A percentile compares a stretch with the other conserved stretches of the same genome.
Evolutionary conservation across 2,888 invertebrate species (phyloP).

Genomic region (Sicus ferrugineus): DNA sequence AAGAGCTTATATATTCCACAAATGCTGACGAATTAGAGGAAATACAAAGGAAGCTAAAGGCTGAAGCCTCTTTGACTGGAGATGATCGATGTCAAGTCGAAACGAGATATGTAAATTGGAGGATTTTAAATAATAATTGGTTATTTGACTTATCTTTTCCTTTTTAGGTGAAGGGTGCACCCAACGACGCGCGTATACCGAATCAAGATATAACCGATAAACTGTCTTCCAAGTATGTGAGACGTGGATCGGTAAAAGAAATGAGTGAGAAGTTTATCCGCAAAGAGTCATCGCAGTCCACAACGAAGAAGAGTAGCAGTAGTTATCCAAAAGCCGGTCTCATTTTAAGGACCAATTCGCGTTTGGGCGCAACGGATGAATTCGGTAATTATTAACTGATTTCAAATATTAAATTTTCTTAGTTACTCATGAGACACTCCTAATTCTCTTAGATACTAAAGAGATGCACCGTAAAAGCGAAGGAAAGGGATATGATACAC

Average conservation of each 20-base stretch:
- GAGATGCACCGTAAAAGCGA: background rate
- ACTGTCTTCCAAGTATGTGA: conserved; percentile 59
- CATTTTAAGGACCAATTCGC: conserved; percentile 71
- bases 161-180: background rate
- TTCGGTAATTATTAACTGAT: conserved; percentile 55
- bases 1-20: conserved; percentile 75
- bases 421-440: background rate
- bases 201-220: background rate
- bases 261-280: conserved; percentile 82
- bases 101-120: conserved; percentile 12
- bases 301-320: conserved; percentile 50
- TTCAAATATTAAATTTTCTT: background rate
- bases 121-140: conserved; percentile 37
- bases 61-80: conserved; percentile 11
- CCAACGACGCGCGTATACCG: background rate
- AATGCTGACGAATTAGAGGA: conserved; percentile 66
- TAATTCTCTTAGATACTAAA: background rate
- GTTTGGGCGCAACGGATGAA: conserved; percentile 50
- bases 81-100: conserved; percentile 6
- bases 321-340: conserved; percentile 77
- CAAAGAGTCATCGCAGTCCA: conserved; percentile 64
- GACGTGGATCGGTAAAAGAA: conserved; percentile 79
- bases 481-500: background rate
- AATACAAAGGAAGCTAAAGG: conserved; percentile 43
- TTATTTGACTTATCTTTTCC: no score